Evolutionary conservation across 2,888 invertebrate genomes (phyloP).

Genomic region (Hirtodrosophila alboralis): DNA sequence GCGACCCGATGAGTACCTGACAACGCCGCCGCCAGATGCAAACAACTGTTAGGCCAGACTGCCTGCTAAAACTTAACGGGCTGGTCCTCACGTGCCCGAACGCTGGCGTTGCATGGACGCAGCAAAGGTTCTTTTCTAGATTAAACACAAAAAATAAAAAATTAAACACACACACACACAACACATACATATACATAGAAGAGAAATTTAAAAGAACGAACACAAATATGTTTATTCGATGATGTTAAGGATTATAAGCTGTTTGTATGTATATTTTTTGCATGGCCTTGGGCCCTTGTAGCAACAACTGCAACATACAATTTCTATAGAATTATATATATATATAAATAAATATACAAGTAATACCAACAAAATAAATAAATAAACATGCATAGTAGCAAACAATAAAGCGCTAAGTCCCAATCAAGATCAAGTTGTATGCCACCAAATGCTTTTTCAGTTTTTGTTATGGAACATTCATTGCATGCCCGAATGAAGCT

Average conservation of each 20-base stretch:
- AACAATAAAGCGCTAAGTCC: slow-evolving; percentile 57
- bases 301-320: slow-evolving; percentile 39
- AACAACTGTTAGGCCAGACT: slow-evolving; percentile 90
- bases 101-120: slow-evolving; percentile 43
- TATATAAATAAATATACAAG: slow-evolving; percentile 31
- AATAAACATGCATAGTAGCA: slow-evolving; percentile 41
- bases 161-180: slow-evolving; percentile 7
- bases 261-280: slow-evolving; percentile 27
- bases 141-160: slow-evolving; percentile 23
- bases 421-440: slow-evolving; percentile 21
- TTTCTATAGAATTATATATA: slow-evolving; percentile 48
- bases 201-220: too few species aligned
- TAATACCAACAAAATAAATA: slow-evolving; percentile 29
- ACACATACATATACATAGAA: slow-evolving; percentile 19
- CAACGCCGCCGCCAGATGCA: slow-evolving; percentile 93
- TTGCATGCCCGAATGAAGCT: slow-evolving; percentile 35
- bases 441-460: slow-evolving; percentile 18
- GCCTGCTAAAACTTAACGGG: slow-evolving; percentile 21
- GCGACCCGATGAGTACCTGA: slow-evolving; percentile 95
- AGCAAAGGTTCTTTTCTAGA: slow-evolving; percentile 47
- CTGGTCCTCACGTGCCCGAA: slow-evolving; percentile 48
- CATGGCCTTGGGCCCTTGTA: slow-evolving; percentile 18
- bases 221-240: slow-evolving; percentile 26
- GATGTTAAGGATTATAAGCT: slow-evolving; percentile 29
- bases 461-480: slow-evolving; percentile 10